Evolutionary conservation across 2,797 vertebrate species (phyloP), one percentile per base, ranked within the genome.

Genomic region (Propithecus deckenii): DNA sequence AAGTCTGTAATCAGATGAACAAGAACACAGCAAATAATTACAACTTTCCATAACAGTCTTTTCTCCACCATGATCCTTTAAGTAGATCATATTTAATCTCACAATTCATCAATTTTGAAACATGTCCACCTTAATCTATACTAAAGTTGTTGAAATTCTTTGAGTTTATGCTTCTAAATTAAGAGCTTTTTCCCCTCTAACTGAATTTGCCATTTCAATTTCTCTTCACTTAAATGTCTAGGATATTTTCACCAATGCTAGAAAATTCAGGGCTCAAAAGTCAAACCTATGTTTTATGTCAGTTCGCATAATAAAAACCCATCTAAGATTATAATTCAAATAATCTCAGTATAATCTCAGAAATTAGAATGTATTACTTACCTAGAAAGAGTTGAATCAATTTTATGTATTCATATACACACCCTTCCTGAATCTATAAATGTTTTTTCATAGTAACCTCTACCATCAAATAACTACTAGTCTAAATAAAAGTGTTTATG

Each of bases 1-100:
- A 95, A 20, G 92, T 84, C 99, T 99, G 95, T 72, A 97, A 76
- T 97, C 43, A 30, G 75, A 65, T 78, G 83, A 83, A 98, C 23
- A 97, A 97, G 96, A 97, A 71, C 32, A 97, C 46, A 89, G 98
- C 38, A 25, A 95, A 46, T 22, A 85, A 87, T 95, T 67, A 63
- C 0, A 9, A 85, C 9, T 48, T 76, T 75, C 43, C 2, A 12
- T 43, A 71, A 61, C 12, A n/a, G 43, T 38, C 57, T 71, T 81
- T 85, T 69, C 71, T 78, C 50, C 7, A 43, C 75, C 41, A 13
- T 20, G 15, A 76, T 7, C 50, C 59, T 89, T 79, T 92, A 35
- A 61, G 30, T 65, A 89, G n/a, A 78, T 72, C 18, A n/a, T 9
- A 74, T 12, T 86, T 67, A 38, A 38, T 85, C 50, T 89, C 50